Conservation (phyloP, 2,113 vertebrate species). For the Mesembrinibis cayennensis region DNA sequence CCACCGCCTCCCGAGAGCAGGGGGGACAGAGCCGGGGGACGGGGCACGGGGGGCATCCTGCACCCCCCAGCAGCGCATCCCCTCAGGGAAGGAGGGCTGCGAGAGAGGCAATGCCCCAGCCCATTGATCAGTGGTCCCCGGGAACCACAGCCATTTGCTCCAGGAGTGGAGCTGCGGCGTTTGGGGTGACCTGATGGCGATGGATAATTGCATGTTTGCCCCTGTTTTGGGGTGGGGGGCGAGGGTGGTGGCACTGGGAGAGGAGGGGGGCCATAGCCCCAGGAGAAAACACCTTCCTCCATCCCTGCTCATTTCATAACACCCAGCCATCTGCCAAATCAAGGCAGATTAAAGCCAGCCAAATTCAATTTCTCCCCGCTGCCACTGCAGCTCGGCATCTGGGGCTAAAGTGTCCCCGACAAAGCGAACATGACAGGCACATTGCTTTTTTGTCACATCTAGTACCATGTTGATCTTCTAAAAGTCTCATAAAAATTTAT, state of each 20-base stretch:
- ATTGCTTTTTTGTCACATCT: slow-evolving; percentile 84
- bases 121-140: rapidly evolving
- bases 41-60: not conserved
- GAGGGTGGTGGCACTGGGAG: not conserved
- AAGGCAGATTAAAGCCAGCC: slow-evolving; percentile 82
- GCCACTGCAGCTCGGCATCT: slow-evolving; percentile 71
- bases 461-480: slow-evolving; percentile 75
- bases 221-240: not conserved
- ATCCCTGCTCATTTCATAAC: slow-evolving; percentile 69
- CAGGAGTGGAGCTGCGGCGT: not conserved
- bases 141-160: not conserved
- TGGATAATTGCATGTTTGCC: not conserved
- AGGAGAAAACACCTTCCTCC: slow-evolving; percentile 58
- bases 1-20: not conserved
- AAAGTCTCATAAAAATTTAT: slow-evolving; percentile 82
- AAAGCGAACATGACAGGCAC: slow-evolving; percentile 89
- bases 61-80: not conserved
- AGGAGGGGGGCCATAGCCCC: not conserved
- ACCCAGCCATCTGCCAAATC: slow-evolving; percentile 78
- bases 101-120: not conserved
- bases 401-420: slow-evolving; percentile 77
- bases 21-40: not conserved
- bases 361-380: slow-evolving; percentile 81
- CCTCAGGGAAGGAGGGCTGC: too few relatives aligned
- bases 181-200: not conserved